These are phyloP conservation scores for Seira musarum DNA, from an alignment of 2,888 invertebrate genomes.

Conservation along the genomic window DNA sequence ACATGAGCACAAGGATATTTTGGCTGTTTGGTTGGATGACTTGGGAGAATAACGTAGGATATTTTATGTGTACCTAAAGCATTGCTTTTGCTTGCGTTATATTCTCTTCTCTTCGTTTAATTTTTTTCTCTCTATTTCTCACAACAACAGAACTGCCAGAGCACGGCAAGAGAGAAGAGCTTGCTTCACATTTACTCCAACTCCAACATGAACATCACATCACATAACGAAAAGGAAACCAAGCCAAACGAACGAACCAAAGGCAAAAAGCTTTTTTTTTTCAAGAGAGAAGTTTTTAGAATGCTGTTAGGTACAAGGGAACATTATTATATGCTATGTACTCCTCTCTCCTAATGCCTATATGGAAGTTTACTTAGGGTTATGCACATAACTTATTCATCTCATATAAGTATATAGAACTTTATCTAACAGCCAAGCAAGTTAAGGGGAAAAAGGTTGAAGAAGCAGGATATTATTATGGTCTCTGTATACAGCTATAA, in stretches of 20 bases:
- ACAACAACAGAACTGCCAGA: background rate
- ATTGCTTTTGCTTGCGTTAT: background rate
- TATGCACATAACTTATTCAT: background rate
- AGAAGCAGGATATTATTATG: background rate
- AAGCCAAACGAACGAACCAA: slow-evolving; percentile 37
- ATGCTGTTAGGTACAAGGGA: background rate
- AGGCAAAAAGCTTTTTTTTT: background rate
- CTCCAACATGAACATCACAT: no score
- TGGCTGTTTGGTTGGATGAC: slow-evolving; percentile 46
- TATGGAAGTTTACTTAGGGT: background rate
- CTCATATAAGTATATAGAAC: no score
- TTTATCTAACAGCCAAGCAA: background rate
- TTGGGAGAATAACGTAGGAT: slow-evolving; percentile 28
- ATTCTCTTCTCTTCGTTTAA: slow-evolving; percentile 2
- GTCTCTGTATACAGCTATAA: no score
- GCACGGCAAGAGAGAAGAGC: slow-evolving; percentile 16
- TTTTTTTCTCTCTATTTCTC: slow-evolving; percentile 34
- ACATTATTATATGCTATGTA: background rate
- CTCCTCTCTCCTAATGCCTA: background rate
- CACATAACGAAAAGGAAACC: slow-evolving; percentile 42
- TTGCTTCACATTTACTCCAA: slow-evolving; percentile 8
- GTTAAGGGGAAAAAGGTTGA: background rate
- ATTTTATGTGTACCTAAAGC: slow-evolving; percentile 35
- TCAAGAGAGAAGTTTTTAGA: background rate
- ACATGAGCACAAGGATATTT: slow-evolving; percentile 42